A percentile compares a stretch with the other conserved stretches of the same genome.
phyloP scores from a whole-genome alignment of 2,797 vertebrate species.

The Squalus acanthias region DNA sequence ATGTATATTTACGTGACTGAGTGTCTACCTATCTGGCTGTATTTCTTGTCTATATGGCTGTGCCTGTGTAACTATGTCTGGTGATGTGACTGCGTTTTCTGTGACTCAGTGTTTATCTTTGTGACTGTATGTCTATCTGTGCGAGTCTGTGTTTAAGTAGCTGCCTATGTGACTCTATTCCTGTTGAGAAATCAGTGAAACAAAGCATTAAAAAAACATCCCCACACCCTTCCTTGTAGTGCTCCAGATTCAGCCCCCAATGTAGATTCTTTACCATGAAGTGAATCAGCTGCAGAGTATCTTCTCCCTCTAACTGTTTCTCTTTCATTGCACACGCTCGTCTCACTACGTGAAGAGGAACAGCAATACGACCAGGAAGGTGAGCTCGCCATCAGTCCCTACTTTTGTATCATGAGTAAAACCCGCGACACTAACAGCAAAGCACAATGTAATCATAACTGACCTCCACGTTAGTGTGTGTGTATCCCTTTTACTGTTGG shows the following conservation, averaged over 20 bases:
- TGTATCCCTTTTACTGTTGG: background rate
- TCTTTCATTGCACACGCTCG: background rate
- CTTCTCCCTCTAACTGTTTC: background rate
- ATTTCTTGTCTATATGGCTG: too few species aligned
- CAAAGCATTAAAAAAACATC: background rate
- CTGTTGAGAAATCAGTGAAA: background rate
- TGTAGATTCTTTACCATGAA: too few species aligned
- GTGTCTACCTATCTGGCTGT: too few species aligned
- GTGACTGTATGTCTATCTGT: background rate
- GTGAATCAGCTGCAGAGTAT: background rate
- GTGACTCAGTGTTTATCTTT: background rate
- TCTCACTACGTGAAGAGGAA: conserved; percentile 41
- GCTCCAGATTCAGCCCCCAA: background rate
- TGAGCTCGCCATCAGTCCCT: background rate
- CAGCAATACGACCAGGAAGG: conserved; percentile 39
- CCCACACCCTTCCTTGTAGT: background rate
- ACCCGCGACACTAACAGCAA: background rate
- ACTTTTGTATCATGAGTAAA: background rate
- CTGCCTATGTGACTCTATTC: background rate
- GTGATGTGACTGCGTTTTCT: background rate
- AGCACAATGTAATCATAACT: background rate
- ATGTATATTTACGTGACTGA: too few species aligned
- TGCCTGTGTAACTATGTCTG: too few species aligned
- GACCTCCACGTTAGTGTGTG: background rate
- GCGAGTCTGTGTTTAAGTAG: background rate